These are phyloP conservation scores for Cromileptes altivelis DNA, from an alignment of 2,113 vertebrate species.

Conservation along the genomic window DNA sequence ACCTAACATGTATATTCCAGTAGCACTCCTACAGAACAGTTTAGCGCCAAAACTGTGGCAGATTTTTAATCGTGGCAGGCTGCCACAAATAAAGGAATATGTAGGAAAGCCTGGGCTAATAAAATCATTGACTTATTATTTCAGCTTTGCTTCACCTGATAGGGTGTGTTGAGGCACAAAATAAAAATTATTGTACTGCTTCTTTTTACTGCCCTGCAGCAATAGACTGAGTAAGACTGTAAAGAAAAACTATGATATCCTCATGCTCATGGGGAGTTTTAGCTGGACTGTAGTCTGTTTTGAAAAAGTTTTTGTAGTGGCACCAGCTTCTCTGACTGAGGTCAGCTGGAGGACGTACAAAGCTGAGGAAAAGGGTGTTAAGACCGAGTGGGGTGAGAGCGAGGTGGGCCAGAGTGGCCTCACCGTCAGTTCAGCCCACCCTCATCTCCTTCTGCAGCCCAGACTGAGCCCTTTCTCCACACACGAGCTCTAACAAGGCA, in stretches of 20 bases:
- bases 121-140: not conserved
- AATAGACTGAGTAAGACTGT: no score
- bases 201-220: not conserved
- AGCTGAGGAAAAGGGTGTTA: conserved; percentile 1
- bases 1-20: no score
- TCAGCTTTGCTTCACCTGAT: no score
- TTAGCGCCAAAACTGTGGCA: not conserved
- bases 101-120: no score
- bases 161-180: not conserved
- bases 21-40: no score
- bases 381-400: conserved; percentile 6
- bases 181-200: no score
- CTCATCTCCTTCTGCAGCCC: conserved; percentile 2
- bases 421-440: conserved; percentile 1
- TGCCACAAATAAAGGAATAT: no score
- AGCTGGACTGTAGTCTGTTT: not conserved
- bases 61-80: not conserved
- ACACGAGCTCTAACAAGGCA: conserved; percentile 31
- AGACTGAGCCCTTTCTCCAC: conserved; percentile 46
- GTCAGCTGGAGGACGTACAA: conserved; percentile 21
- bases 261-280: not conserved
- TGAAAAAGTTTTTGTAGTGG: not conserved
- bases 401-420: conserved; percentile 27
- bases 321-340: not conserved
- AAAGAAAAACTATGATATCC: not conserved